Base-by-base conservation (phyloP, 2,797 vertebrate genomes). In the Chromis chromis region DNA sequence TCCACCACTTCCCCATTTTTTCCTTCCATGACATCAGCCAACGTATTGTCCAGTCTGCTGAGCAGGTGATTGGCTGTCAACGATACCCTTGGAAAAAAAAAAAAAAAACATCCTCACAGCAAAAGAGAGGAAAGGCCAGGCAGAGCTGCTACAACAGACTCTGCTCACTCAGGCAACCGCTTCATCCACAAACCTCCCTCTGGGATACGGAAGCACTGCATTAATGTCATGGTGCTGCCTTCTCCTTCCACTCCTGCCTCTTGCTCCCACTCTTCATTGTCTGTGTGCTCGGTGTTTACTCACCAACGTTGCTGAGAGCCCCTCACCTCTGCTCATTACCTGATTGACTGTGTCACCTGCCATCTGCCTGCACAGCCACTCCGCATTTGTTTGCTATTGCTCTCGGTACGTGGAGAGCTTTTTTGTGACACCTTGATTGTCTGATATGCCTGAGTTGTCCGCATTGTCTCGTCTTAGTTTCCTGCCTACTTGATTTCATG, bases 271-370 rank as follows among this genome's bases (percentile, higher is more conserved):
- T 56, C 46, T 8, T 61, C 44, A 63, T 46, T 50, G 59, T 72
- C 16, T 72, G 36, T 50, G 28, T 65, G 74, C 56, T 53, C 55
- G 39, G 44, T 79, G 73, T 78, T 88, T 78, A 83, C 70, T 84
- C 68, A 67, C 74, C 58, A 70, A 57, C 49, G n/a, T 75, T 6
- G 1, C 22, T 22, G 53, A 52, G 40, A 75, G 24, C 36, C 44
- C 25, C 50, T 74, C 19, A 1, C 46, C 53, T 68, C 65, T 65
- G 44, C 70, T 72, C 36, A 65, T 81, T 66, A 74, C 7, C 70
- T 82, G 76, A 84, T 53, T 69, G 77, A 82, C 74, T 75, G 67
- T 73, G 81, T 73, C 82, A 76, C 48, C 77, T 78, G 65, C 74
- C 77, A 86, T 65, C 82, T 83, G 79, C 56, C 71, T 46, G 17